phyloP scores from a whole-genome alignment of 2,113 vertebrate species.

The Terrapene triunguis region DNA sequence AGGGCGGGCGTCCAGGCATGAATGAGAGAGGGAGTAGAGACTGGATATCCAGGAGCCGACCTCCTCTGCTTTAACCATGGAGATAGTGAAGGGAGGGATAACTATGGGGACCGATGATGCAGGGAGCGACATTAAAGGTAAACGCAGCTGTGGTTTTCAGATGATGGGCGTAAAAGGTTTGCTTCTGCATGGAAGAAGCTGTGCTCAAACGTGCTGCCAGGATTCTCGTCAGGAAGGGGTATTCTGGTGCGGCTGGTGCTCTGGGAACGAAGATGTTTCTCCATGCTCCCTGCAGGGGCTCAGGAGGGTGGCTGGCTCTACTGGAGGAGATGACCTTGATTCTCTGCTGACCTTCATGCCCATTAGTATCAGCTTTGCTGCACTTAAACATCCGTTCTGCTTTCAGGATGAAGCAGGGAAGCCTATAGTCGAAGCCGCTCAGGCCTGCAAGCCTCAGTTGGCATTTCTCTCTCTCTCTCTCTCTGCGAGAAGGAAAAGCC shows the following conservation, averaged over 20 bases:
- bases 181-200: neutral
- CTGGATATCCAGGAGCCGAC: neutral
- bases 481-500: neutral
- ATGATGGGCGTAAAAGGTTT: fast-evolving
- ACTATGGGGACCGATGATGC: neutral
- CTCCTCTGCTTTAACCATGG: fast-evolving
- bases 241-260: fast-evolving
- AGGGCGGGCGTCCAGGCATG: neutral
- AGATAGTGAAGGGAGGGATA: neutral
- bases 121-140: neutral
- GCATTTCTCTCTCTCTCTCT: neutral
- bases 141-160: neutral
- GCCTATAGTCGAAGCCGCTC: neutral
- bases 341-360: conserved; percentile 52
- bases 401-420: neutral
- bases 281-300: neutral
- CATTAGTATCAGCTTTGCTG: conserved; percentile 42
- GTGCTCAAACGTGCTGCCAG: neutral
- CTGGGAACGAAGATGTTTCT: fast-evolving
- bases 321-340: neutral
- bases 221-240: neutral
- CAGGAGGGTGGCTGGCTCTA: fast-evolving
- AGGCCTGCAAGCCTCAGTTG: neutral
- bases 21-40: neutral
- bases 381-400: neutral